Evolutionary conservation across 2,888 invertebrate species (phyloP), one percentile per base, ranked within the genome.

Genomic region (Leptopilina myrica): DNA sequence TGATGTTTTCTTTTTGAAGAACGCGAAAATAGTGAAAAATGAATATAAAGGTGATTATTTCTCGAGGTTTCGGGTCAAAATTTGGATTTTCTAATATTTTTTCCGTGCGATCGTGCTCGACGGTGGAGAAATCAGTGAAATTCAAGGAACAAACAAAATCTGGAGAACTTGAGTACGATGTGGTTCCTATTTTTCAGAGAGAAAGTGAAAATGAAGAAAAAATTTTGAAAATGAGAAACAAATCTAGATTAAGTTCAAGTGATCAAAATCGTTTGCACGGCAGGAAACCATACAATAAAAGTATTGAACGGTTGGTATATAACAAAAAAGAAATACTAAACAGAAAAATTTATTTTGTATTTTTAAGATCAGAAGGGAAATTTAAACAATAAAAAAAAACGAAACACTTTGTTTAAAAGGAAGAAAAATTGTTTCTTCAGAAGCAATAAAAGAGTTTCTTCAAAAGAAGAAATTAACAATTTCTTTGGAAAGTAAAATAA

Each of bases 231-330:
- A 94, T 94, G 85, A 93, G 95, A 82, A 95, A 97, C 85, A 95
- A 95, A 89, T 97, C 97, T 0, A 92, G 95, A 6, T 91, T 97
- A 43, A 89, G 90, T 5, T 75, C 84, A 0, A 88, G 92, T 0
- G 95, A 97, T 89, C 93, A 93, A 80, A 95, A 95, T 86, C 89
- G 95, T 20, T 86, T 96, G 0, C 92, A 94, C 78, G 94, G 93
- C 14, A 90, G 91, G 83, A 89, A 92, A 33, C 96, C 96, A 0
- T 95, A 95, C 84, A 90, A 93, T 0, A 92, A 93, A 80, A 93
- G 95, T 0, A 89, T 91, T 76, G 90, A 92, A 8, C 92, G 94
- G 92, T 93, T 56, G 9, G 73, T 73, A 33, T n/a, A n/a, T n/a
- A 33, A 56, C 14, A 15, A 49, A 7, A 43, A 43, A 3, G n/a